Evolutionary conservation across 37 sponge, comb jelly and placozoan genomes (phyloP).

Genomic region (Beroe forskalii): DNA sequence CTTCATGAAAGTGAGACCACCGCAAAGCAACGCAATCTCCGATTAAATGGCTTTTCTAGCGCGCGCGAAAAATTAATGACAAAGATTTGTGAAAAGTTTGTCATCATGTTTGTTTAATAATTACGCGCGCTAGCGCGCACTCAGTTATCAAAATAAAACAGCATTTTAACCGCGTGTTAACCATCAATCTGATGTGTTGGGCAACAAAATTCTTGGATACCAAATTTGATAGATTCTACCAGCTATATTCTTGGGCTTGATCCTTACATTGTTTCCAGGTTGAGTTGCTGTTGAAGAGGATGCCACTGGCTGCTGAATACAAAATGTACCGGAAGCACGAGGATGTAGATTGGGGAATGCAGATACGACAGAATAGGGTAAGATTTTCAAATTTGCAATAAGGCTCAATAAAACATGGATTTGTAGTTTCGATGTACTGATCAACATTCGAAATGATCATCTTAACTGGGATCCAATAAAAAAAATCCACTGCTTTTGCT

Average conservation of each 20-base stretch:
- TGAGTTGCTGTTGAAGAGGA: slow-evolving; percentile 33
- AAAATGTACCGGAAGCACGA: slow-evolving; percentile 24
- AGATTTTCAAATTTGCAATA: no score
- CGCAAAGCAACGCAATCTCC: background rate
- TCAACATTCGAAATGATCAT: no score
- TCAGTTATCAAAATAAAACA: no score
- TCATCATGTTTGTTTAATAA: background rate
- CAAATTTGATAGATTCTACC: no score
- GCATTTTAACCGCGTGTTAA: no score
- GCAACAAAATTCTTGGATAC: no score
- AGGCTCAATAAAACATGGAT: no score
- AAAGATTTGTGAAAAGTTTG: background rate
- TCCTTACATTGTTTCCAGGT: slow-evolving; percentile 2
- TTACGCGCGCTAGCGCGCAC: background rate
- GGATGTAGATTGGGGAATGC: slow-evolving; percentile 42
- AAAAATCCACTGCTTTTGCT: no score
- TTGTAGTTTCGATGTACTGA: no score
- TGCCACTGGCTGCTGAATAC: slow-evolving; percentile 54
- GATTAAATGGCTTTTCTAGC: background rate
- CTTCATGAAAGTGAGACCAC: background rate
- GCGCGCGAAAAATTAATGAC: background rate
- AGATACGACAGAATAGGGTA: slow-evolving; percentile 58
- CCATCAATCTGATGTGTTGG: no score
- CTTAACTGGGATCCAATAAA: no score
- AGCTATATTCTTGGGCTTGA: no score